A percentile compares a stretch with the other conserved stretches of the same genome.
Conservation (phyloP, 2,797 vertebrate species). For the Sebastes steindachneri region DNA sequence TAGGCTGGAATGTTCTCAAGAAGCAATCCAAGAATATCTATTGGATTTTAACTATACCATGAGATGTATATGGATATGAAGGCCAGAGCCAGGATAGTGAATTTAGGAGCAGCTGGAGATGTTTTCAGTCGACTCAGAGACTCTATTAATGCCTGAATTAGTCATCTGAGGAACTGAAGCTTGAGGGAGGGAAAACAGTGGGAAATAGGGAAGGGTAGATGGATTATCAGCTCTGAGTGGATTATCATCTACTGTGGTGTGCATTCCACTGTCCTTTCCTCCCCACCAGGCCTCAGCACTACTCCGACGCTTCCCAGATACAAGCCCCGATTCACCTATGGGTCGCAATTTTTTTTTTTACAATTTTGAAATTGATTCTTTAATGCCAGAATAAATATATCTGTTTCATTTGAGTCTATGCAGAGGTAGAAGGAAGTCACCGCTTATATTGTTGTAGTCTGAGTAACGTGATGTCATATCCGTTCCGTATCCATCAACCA, state of each 20-base stretch:
- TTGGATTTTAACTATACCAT: slow-evolving; percentile 47
- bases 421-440: too few relatives aligned
- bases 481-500: too few relatives aligned
- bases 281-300: slow-evolving; percentile 28
- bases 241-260: slow-evolving; percentile 80
- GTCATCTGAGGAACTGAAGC: slow-evolving; percentile 69
- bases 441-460: too few relatives aligned
- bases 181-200: slow-evolving; percentile 75
- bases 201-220: slow-evolving; percentile 74
- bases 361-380: too few relatives aligned
- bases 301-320: slow-evolving; percentile 38
- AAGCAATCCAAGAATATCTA: slow-evolving; percentile 47
- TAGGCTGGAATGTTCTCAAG: slow-evolving; percentile 36
- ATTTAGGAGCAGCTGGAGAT: slow-evolving; percentile 70
- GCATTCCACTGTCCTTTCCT: slow-evolving; percentile 71
- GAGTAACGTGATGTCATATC: too few relatives aligned
- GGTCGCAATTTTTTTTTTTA: too few relatives aligned
- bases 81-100: slow-evolving; percentile 18
- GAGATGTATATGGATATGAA: slow-evolving; percentile 32
- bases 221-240: slow-evolving; percentile 81
- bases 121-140: slow-evolving; percentile 60
- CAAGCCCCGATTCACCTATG: not conserved
- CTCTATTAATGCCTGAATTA: slow-evolving; percentile 69
- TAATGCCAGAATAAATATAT: too few relatives aligned
- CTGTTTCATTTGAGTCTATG: too few relatives aligned